Evolutionary conservation across 2,113 vertebrate genomes (phyloP).

Genomic region (Tiliqua scincoides): DNA sequence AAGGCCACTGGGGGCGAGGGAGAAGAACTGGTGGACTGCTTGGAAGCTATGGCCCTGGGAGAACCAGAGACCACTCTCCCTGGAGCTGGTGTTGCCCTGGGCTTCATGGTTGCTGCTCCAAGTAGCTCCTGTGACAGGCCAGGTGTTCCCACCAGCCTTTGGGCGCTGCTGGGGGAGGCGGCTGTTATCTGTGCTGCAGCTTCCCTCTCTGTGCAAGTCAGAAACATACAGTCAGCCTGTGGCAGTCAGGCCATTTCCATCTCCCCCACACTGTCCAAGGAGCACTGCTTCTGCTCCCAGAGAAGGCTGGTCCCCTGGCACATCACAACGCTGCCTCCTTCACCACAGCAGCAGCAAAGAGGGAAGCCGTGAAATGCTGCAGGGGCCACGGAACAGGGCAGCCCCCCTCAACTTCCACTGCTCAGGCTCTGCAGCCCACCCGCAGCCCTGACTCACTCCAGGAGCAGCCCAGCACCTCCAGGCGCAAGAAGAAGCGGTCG

Average conservation of each 20-base stretch:
- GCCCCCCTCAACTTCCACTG: neutral
- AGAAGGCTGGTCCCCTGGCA: too few relatives aligned
- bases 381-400: neutral
- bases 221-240: neutral
- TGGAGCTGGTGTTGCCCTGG: too few relatives aligned
- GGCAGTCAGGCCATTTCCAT: too few relatives aligned
- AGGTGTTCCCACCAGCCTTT: neutral
- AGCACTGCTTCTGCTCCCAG: too few relatives aligned
- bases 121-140: neutral
- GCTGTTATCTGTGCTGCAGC: neutral
- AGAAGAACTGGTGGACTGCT: neutral
- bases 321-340: too few relatives aligned
- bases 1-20: constrained; percentile 51
- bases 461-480: constrained; percentile 80
- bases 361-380: neutral
- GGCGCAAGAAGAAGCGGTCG: constrained; percentile 78
- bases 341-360: too few relatives aligned
- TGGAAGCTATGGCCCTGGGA: neutral
- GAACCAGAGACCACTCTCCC: neutral
- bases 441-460: constrained; percentile 64
- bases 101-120: neutral
- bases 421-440: too few relatives aligned
- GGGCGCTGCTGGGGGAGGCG: constrained; percentile 44
- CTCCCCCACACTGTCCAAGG: neutral
- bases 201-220: constrained; percentile 65